Base-by-base conservation (phyloP, 2,797 vertebrate genomes). In the Borostomias antarcticus region DNA sequence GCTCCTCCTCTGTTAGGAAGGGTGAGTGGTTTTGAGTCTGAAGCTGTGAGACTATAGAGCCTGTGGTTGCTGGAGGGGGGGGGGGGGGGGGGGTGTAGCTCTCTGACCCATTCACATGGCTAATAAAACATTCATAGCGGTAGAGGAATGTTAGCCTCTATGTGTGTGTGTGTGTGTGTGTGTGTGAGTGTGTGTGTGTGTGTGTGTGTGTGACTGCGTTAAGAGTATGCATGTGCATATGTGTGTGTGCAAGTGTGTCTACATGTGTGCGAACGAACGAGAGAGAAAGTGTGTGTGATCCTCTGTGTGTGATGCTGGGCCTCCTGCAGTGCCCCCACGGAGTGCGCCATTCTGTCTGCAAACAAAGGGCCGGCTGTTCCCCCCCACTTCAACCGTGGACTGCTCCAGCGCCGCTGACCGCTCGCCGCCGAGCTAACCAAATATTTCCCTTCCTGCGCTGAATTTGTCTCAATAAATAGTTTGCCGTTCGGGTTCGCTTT, bases 311-410 rank as follows among this genome's bases (percentile, higher is more conserved):
- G 92, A 90, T 89, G 82, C 91, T 84, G 86, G 85, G 87, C 90
- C 89, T 91, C 93, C 93, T 90, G 90, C 85, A 89, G 90, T 89
- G 93, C 93, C 92, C 91, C 91, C 90, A 92, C 87, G 90, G 91
- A 92, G 92, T 86, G 92, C 91, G 90, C 91, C 92, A 92, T 95
- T 95, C 91, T 93, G 89, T 90, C 88, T 67, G 67, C 83, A 89
- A 91, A 95, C 93, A 95, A 95, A 94, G 91, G 86, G 78, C 89
- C 81, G 89, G 92, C 93, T 95, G 93, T 95, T 92, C 82, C 78
- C 83, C 85, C 85, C 85, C 66, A 73, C 86, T 92, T 92, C 91
- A 83, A 88, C 91, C 87, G 79, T 85, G 80, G 84, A 86, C 87
- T 83, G 86, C 84, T 87, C 89, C 88, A 87, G 87, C 88, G 76